phyloP scores from a whole-genome alignment of 2,113 vertebrate species.

The Verasper variegatus region DNA sequence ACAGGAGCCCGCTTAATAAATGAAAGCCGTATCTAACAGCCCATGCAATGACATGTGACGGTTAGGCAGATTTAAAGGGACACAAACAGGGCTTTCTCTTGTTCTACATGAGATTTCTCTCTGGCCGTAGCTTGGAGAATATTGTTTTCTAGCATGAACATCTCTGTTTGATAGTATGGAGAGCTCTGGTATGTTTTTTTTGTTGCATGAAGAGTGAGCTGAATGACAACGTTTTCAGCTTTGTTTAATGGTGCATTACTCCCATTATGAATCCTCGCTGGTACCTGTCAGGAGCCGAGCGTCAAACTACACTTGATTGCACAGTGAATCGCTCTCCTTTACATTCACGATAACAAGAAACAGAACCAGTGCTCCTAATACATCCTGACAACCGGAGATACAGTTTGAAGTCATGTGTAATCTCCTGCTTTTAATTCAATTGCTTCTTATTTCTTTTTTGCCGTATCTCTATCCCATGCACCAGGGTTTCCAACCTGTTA shows the following conservation, averaged over 20 bases:
- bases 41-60: constrained; percentile 46
- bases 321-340: neutral
- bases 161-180: constrained; percentile 49
- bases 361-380: neutral
- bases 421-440: neutral
- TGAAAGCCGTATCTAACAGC: constrained; percentile 42
- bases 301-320: constrained; percentile 1
- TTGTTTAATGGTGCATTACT: constrained; percentile 43
- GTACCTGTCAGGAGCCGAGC: constrained; percentile 8
- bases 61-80: constrained; percentile 48
- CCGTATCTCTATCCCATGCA: constrained; percentile 7
- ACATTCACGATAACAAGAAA: constrained; percentile 9
- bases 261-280: constrained; percentile 16
- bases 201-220: constrained; percentile 31
- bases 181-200: neutral
- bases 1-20: constrained; percentile 18
- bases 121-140: constrained; percentile 40
- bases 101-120: neutral
- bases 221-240: constrained; percentile 48
- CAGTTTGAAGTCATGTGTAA: neutral
- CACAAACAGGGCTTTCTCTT: constrained; percentile 4
- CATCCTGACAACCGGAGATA: neutral
- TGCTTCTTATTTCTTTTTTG: too few relatives aligned
- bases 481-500: constrained; percentile 93
- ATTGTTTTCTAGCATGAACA: constrained; percentile 37